These are phyloP conservation scores for Myiozetetes cayanensis DNA, from an alignment of 2,113 vertebrate species.

Conservation along the genomic window DNA sequence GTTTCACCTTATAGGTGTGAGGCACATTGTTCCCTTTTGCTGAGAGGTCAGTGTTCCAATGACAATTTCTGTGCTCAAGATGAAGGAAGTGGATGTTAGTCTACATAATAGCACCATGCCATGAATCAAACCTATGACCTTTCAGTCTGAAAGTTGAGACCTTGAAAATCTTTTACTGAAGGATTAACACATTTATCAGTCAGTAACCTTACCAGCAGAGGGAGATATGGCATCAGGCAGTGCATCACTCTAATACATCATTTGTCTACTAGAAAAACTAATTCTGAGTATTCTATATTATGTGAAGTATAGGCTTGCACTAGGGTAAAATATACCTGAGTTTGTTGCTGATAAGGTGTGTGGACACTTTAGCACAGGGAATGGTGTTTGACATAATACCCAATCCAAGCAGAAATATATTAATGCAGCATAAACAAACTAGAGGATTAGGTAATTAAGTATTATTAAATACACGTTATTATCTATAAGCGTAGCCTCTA, in stretches of 20 bases:
- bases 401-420: not conserved
- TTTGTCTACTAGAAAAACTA: not conserved
- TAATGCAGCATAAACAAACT: not conserved
- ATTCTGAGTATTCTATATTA: not conserved
- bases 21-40: not conserved
- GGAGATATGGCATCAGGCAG: not conserved
- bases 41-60: not conserved
- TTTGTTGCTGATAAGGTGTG: not conserved
- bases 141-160: not conserved
- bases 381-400: not conserved
- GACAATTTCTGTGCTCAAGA: not conserved
- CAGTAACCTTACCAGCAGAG: slow-evolving; percentile 14
- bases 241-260: not conserved
- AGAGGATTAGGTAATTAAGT: not conserved
- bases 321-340: not conserved
- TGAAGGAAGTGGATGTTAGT: not conserved
- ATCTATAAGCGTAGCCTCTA: not conserved
- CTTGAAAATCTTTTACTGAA: not conserved
- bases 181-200: not conserved
- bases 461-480: not conserved
- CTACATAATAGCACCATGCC: not conserved
- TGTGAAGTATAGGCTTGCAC: not conserved
- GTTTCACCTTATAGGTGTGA: not conserved
- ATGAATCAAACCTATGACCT: not conserved
- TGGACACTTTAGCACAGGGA: not conserved